phyloP scores from a whole-genome alignment of 2,113 vertebrate species.

The Trogon surrucura region DNA sequence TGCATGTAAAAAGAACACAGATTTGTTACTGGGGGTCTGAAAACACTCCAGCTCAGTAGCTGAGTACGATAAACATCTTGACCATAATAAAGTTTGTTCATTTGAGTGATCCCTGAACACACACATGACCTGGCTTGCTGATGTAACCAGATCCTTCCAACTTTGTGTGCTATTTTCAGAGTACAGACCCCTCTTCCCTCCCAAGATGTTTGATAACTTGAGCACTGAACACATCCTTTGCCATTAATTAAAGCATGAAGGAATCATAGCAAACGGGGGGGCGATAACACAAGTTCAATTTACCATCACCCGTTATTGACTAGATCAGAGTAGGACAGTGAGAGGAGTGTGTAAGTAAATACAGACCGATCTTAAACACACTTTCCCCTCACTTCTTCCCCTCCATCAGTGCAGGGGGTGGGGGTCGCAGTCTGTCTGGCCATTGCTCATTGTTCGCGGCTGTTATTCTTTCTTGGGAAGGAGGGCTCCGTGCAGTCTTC shows the following conservation, averaged over 20 bases:
- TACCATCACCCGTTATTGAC: too few relatives aligned
- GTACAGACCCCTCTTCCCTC: neutral
- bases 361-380: too few relatives aligned
- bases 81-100: constrained; percentile 49
- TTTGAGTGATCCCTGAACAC: constrained; percentile 13
- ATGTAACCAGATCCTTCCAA: constrained; percentile 36
- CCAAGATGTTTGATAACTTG: constrained; percentile 39
- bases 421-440: too few relatives aligned
- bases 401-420: too few relatives aligned
- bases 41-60: constrained; percentile 40
- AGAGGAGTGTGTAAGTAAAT: too few relatives aligned
- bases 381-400: too few relatives aligned
- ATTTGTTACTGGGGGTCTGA: constrained; percentile 27
- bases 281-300: too few relatives aligned
- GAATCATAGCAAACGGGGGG: neutral
- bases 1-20: constrained; percentile 23
- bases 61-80: constrained; percentile 53
- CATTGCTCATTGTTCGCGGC: too few relatives aligned
- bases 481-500: too few relatives aligned
- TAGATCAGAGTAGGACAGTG: too few relatives aligned
- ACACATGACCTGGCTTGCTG: neutral
- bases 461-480: too few relatives aligned
- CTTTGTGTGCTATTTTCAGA: constrained; percentile 32
- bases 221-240: constrained; percentile 44
- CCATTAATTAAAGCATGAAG: constrained; percentile 56